Evolutionary conservation across 2,797 vertebrate species (phyloP), one percentile per base, ranked within the genome.

Genomic region (Lagocephalus sceleratus): DNA sequence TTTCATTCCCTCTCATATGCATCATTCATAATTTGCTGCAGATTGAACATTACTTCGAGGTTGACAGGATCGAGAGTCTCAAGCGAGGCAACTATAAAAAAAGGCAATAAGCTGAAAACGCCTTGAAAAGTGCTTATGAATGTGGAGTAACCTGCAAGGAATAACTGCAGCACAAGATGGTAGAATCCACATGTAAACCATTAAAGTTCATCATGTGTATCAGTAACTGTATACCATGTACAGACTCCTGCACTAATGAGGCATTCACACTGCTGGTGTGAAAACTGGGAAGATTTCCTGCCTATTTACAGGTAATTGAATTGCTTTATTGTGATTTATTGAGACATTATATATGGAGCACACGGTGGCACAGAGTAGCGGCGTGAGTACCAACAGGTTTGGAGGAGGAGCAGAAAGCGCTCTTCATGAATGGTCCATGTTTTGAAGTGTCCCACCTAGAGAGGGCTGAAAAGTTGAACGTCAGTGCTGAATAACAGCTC

Each of bases 321-420:
- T 82, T 78, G 75, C 74, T 66, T 46, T 79, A 77, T 72, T 82
- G 72, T 68, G 80, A 86, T 85, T 80, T 83, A 84, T 86, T 75
- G 68, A 60, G 76, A 82, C 81, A 85, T 90, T 88, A 88, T 80
- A 66, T 66, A 65, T 59, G 77, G 85, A 91, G 89, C 88, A 90
- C 87, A 88, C 66, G 22, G 62, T 51, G 41, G 61, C 52, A 61
- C 65, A 74, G 73, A 68, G 66, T 68, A 66, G 68, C 54, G 17
- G 68, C 68, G 75, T 81, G 63, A 71, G 83, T 79, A 84, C 66
- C 76, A 79, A 69, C 78, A 68, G 81, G 83, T 87, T 88, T 85
- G 86, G 73, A 49, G 64, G 73, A 82, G 76, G 68, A 80, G 78
- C 79, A 78, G 76, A 61, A 77, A 59, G 80, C 66, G 71, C 67